Conservation (phyloP, 2,113 vertebrate species). For the Todiramphus chloris region DNA sequence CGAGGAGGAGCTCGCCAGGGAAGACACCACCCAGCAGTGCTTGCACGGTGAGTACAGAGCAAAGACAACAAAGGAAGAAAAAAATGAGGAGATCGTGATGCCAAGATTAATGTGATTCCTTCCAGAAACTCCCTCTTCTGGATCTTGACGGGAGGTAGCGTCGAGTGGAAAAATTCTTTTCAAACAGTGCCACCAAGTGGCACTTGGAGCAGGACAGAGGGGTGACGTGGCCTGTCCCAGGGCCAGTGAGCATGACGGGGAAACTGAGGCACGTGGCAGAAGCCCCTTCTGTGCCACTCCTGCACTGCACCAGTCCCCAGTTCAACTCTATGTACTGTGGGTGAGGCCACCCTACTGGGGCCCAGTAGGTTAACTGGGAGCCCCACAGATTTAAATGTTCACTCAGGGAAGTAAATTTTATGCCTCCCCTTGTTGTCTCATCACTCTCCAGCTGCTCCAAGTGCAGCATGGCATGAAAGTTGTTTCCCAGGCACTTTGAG, state of each 20-base stretch:
- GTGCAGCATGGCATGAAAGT: not conserved
- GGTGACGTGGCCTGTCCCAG: not conserved
- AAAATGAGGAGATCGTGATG: not conserved
- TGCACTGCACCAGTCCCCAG: not conserved
- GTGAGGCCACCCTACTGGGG: too few species aligned
- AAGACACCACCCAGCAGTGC: not conserved
- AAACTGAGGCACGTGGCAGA: not conserved
- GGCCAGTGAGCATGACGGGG: not conserved
- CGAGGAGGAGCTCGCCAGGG: not conserved
- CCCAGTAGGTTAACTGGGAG: not conserved
- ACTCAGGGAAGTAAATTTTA: not conserved
- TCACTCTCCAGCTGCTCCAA: not conserved
- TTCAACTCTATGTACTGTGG: not conserved
- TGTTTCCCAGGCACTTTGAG: not conserved
- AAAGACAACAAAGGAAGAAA: not conserved
- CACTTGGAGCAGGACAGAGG: not conserved
- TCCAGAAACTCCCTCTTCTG: not conserved
- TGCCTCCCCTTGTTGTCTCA: not conserved
- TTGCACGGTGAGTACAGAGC: not conserved
- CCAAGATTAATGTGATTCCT: not conserved
- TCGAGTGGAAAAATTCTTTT: not conserved
- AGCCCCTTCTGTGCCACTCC: not conserved
- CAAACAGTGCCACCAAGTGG: slow-evolving; percentile 23
- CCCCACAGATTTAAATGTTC: not conserved
- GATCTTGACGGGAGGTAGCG: not conserved